Evolutionary conservation across 2,797 vertebrate species (phyloP).

Genomic region (Octomys mimax): DNA sequence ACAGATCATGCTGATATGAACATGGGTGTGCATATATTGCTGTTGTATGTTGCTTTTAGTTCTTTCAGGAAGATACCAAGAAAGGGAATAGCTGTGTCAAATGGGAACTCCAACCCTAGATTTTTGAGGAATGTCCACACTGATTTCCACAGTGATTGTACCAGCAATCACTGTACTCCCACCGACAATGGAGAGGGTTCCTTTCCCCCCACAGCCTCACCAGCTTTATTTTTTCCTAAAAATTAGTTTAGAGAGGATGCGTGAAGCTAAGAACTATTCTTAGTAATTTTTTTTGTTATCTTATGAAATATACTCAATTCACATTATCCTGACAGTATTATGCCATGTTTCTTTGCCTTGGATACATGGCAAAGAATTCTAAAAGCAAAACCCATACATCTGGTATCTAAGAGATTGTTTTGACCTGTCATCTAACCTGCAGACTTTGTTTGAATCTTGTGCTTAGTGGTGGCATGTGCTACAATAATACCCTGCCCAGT

Average conservation of each 20-base stretch:
- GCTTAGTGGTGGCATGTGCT: no score
- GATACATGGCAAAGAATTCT: neutral
- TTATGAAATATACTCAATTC: neutral
- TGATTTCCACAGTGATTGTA: neutral
- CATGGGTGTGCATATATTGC: neutral
- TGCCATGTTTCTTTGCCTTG: neutral
- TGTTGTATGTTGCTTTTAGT: neutral
- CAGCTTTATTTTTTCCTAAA: neutral
- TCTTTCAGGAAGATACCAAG: neutral
- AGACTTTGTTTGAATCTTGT: neutral
- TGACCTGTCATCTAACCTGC: neutral
- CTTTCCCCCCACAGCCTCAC: neutral
- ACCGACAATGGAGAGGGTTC: neutral
- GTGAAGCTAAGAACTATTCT: conserved; percentile 3
- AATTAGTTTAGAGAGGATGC: neutral
- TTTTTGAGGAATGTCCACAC: neutral
- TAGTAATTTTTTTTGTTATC: neutral
- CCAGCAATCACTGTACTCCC: neutral
- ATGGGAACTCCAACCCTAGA: neutral
- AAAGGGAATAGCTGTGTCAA: neutral
- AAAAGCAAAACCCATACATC: neutral
- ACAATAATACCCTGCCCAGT: neutral
- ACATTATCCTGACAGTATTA: neutral
- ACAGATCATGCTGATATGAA: neutral
- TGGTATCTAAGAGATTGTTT: neutral